These are phyloP conservation scores for Apocrypta bakeri DNA, from an alignment of 1,140 invertebrate genomes.

Conservation along the genomic window DNA sequence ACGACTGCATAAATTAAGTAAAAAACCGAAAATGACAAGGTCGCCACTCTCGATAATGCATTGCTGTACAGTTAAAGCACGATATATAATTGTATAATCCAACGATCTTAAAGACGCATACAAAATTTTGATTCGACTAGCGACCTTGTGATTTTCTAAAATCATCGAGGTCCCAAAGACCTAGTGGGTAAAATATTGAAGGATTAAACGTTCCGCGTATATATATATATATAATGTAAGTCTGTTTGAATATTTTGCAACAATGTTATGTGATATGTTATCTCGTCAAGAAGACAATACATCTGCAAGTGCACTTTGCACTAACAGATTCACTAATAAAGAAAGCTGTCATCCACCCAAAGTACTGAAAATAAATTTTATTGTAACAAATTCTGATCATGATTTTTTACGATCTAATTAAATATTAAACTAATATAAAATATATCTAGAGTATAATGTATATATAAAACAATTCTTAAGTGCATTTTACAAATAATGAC, in stretches of 20 bases:
- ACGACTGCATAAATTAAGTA: slow-evolving; percentile 51
- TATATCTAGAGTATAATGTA: too few species aligned
- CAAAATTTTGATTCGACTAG: slow-evolving; percentile 17
- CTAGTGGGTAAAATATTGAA: slow-evolving; percentile 28
- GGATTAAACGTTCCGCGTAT: slow-evolving; percentile 35
- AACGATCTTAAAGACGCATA: slow-evolving; percentile 26
- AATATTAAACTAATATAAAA: too few species aligned
- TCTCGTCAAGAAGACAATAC: slow-evolving; percentile 64
- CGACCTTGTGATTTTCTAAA: slow-evolving; percentile 20
- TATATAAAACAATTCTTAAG: too few species aligned
- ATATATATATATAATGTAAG: slow-evolving; percentile 24
- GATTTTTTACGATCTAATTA: too few species aligned
- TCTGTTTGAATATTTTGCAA: slow-evolving; percentile 58
- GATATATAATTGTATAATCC: background rate
- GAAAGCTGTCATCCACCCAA: slow-evolving; percentile 29
- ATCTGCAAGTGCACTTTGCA: slow-evolving; percentile 53
- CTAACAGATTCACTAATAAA: slow-evolving; percentile 51
- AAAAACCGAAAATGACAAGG: slow-evolving; percentile 34
- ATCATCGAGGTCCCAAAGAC: background rate
- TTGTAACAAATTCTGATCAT: background rate
- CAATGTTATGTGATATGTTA: slow-evolving; percentile 63
- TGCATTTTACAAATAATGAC: too few species aligned
- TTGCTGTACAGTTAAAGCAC: slow-evolving; percentile 11
- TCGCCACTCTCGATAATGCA: background rate
- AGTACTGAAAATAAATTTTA: slow-evolving; percentile 44